Base-by-base conservation (phyloP, 1,140 invertebrate species). In the Stratiolaelaps scimitus region DNA sequence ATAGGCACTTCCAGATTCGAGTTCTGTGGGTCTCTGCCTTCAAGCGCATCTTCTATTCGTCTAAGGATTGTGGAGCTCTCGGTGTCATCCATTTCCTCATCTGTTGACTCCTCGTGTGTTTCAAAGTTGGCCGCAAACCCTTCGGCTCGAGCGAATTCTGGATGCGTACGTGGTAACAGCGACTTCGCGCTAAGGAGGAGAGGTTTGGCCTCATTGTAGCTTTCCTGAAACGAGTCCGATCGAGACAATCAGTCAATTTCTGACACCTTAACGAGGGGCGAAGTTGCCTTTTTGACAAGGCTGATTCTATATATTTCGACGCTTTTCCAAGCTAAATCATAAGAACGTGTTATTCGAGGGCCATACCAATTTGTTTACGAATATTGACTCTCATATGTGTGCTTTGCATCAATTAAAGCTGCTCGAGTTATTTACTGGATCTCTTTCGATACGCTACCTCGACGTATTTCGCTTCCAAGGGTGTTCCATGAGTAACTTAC, bases 41-140 rank as follows among this genome's bases (percentile, higher is more conserved):
- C 20, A 34, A 60, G 53, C 2, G 34, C 53, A 29, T 60, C 13
- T 29, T 60, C 53, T 26, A 60, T 60, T 2, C 53, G 15, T 23
- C 23, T 1, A 19, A 60, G 17, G 15, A 60, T 15, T 5, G 26
- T 13, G 34, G 26, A 17, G 2, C 26, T 23, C 15, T 60, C 53
- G 2, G 26, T 15, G 10, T 60, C 53, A 10, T 60, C 53, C 53
- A 60, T 60, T 60, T 60, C 53, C 23, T 60, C 53, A 34, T 60
- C 53, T 34, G 53, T 60, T n/a, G 53, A 60, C 15, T 60, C 53
- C 20, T 60, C 53, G 15, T 20, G 53, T 26, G 26, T 34, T 15
- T 29, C 53, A 23, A 60, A 60, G 26, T 60, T 60, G 1, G 34
- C 53, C 13, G 34, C 23, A 34, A 60, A 60, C 17, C 53, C 53